Evolutionary conservation across 2,888 invertebrate genomes (phyloP), one percentile per base, ranked within the genome.

Genomic region (Polietes domitor): DNA sequence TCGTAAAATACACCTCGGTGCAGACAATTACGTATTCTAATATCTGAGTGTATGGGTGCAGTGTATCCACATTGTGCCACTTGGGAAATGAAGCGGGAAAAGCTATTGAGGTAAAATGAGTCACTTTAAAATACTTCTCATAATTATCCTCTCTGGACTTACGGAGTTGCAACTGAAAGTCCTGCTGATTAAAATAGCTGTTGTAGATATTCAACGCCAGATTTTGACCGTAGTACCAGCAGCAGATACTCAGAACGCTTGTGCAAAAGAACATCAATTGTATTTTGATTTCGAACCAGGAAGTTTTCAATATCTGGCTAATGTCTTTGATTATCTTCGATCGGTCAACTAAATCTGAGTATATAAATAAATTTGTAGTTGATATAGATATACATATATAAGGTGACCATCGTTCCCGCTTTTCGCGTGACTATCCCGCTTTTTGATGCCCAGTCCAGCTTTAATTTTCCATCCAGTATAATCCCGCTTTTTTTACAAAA

Each of bases 201-300:
- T 3, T 10, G 10, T 84, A 82, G 19, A 68, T 26, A 32, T 81
- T 78, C 5, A 50, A 3, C 10, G 47, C 74, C 53, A 85, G 21
- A 9, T 68, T 73, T 24, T 72, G 70, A 19, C 37, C n/a, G 70
- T 61, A 75, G 47, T 78, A 82, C 68, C 68, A 78, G 7, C 68
- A n/a, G 17, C 47, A 3, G 5, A 63, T 80, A 15, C 65, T n/a
- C 15, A 47, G 10, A 5, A 72, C 73, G 17, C 58, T 21, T 17
- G 12, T 32, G 0, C 32, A 47, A 47, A 58, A 80, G 9, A 80
- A 26, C 3, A 50, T 53, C 12, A 78, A 41, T 55, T 86, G 84
- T 0, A 71, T 41, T 55, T 73, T 77, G 10, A 76, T 84, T 28
- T 78, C 68, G n/a, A 47, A 0, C 84, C 84, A 86, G 0, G 85